Conservation (phyloP, 2,888 invertebrate genomes). For the Synergus gifuensis region DNA sequence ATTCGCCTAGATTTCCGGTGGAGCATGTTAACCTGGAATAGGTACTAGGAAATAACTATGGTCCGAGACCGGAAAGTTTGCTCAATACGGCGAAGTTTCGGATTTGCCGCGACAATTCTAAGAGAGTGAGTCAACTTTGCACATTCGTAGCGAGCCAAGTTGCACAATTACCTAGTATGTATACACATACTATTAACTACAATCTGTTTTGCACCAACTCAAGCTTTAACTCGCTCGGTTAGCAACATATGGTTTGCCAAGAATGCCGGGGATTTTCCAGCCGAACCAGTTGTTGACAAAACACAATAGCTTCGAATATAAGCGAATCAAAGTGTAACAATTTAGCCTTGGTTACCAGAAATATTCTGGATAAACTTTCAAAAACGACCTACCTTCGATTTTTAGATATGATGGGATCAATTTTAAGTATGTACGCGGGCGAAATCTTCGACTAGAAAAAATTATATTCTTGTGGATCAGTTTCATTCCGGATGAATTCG, state of each 20-base stretch:
- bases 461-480: too few species aligned
- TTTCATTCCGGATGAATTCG: too few species aligned
- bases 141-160: constrained; percentile 29
- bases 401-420: too few species aligned
- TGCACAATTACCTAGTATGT: constrained; percentile 1
- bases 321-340: neutral
- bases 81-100: neutral
- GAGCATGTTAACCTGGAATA: constrained; percentile 7
- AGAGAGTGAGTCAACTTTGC: constrained; percentile 26
- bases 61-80: constrained; percentile 31
- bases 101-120: constrained; percentile 13
- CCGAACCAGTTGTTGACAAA: neutral
- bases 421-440: too few species aligned
- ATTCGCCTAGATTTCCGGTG: constrained; percentile 1
- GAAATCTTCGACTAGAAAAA: too few species aligned
- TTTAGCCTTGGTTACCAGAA: neutral
- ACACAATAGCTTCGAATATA: constrained; percentile 1
- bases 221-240: constrained; percentile 34
- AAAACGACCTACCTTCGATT: too few species aligned
- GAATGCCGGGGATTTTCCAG: constrained; percentile 27
- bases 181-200: constrained; percentile 28
- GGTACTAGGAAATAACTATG: constrained; percentile 15
- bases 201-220: constrained; percentile 36
- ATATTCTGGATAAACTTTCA: neutral
- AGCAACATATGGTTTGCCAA: constrained; percentile 34